Base-by-base conservation (phyloP, 30 jellyfish, hydroid and myxozoan species). In the Aurelia coerulea region DNA sequence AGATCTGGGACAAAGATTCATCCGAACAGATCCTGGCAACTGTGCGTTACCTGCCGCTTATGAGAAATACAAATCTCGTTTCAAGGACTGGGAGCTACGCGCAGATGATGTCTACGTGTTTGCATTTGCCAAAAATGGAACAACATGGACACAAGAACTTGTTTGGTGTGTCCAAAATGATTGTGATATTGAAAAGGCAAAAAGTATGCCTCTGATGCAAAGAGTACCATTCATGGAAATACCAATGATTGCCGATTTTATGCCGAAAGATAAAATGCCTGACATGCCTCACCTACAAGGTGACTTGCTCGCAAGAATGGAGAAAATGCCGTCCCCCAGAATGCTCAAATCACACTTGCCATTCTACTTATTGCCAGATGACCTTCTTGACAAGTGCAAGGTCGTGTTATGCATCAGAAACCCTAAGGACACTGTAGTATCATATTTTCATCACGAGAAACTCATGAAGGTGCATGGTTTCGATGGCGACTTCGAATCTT, bases 61-160 rank as follows among this genome's bases (percentile, higher is more conserved):
- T 70, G 84, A 81, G 84, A 81, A 81, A 54, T 67, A 10, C 67
- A 68, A 68, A 68, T 14, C 52, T 14, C 78, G 31, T 23, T 8
- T 67, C 53, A 65, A 50, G 68, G 14, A 52, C 29, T 67, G 68
- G 77, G 39, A 68, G 7, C 76, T 68, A 0, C 83, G 91, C 16
- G 67, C 58, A 9, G 84, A 81, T 68, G 91, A 81, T 68, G 71
- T 51, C 34, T 81, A 32, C 39, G 84, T 81, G 41, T 41, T 49
- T 3, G 34, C 84, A 4, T 81, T 64, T 56, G 68, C 91, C 18
- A 81, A 81, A 56, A 81, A 69, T 37, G 91, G 91, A 68, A 81
- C 91, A 53, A 68, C 91, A 67, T 81, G 91, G 91, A 78, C 88
- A 4, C 79, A 62, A 78, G 78, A 78, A 49, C 51, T 62, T 12